Evolutionary conservation across 2,888 invertebrate genomes (phyloP), one percentile per base, ranked within the genome.

Genomic region (Oscheius myriophilus): DNA sequence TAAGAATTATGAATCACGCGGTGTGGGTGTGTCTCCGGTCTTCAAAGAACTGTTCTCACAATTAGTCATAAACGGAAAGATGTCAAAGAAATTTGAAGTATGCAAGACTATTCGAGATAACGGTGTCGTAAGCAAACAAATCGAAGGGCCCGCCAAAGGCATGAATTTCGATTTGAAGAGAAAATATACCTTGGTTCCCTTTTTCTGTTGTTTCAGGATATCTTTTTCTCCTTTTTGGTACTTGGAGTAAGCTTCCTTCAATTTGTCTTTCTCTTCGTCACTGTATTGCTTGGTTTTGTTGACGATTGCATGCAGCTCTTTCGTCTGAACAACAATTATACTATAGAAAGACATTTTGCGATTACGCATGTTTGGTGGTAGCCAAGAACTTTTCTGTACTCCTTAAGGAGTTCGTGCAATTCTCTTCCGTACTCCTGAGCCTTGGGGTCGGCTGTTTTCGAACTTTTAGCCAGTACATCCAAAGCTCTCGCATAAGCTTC

Each of bases 211-310:
- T 49, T 74, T 73, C 57, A 53, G 26, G 16, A 78, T 42, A 42
- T 75, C 75, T 54, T 78, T 78, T 43, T 71, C 73, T 26, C 71
- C 67, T 46, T 73, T 69, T 43, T 75, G 72, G 61, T 66, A 78
- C 25, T 64, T 65, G 2, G 55, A 12, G 18, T 59, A 64, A 25
- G 70, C 70, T 1, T 63, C 59, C n/a, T 78, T 78, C 62, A 73
- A 39, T 62, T 72, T 75, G 12, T 75, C 78, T 51, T 78, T 78
- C 18, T 78, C 78, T 21, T 73, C 70, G 46, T 39, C 63, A 57
- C 72, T 70, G 41, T 73, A 78, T 42, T 66, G 64, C 39, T 67
- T 68, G n/a, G 71, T 71, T 55, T 75, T 75, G 49, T 53, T 64
- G 1, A 72, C 70, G 43, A 75, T 57, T 4, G 59, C 57, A 18